phyloP scores from a whole-genome alignment of 1,140 invertebrate genomes.

The Drosophila melanogaster region Release_6_plus_ISO1_MT NT_037436.4:15636501-15637000 shows the following conservation, averaged over 20 bases:
- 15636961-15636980: too few relatives aligned
- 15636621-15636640: slow-evolving; percentile 29
- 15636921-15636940: too few relatives aligned
- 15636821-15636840: slow-evolving; percentile 16
- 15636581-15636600: slow-evolving; percentile 31
- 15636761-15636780: slow-evolving; percentile 4
- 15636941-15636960: too few relatives aligned
- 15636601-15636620: slow-evolving; percentile 32
- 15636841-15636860: slow-evolving; percentile 4
- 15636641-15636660: slow-evolving; percentile 32
- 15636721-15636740: slow-evolving; percentile 19
- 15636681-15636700: slow-evolving; percentile 28
- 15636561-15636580: slow-evolving; percentile 24
- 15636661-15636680: slow-evolving; percentile 29
- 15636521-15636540: slow-evolving; percentile 24
- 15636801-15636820: slow-evolving; percentile 20
- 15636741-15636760: background rate
- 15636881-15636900: too few relatives aligned
- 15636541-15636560: slow-evolving; percentile 9
- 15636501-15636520: slow-evolving; percentile 9
- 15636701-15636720: slow-evolving; percentile 17
- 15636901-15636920: too few relatives aligned
- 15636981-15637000: too few relatives aligned
- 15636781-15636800: slow-evolving; percentile 13
- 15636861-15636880: slow-evolving; percentile 9